A percentile compares a stretch with the other conserved stretches of the same genome.
These are phyloP conservation scores for Loripinus fragilis DNA, from an alignment of 2,888 invertebrate species.

Conservation along the genomic window DNA sequence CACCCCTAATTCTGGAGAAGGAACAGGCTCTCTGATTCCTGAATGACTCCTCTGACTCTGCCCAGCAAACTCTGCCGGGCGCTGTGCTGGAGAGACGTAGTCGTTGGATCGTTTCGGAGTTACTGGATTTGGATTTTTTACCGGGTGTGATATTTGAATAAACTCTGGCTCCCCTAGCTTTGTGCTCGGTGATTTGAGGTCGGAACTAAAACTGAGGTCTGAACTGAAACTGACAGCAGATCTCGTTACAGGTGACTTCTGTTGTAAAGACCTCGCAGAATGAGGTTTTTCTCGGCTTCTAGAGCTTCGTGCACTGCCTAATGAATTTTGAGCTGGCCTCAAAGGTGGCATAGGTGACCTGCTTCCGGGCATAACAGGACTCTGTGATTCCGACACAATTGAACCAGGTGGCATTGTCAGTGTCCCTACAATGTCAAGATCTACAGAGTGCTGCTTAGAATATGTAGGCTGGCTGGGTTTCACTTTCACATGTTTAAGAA, in stretches of 20 bases:
- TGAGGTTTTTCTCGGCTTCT: constrained; percentile 40
- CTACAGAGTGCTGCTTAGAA: constrained; percentile 48
- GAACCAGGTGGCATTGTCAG: constrained; percentile 51
- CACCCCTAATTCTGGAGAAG: constrained; percentile 57
- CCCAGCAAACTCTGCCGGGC: constrained; percentile 42
- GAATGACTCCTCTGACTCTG: constrained; percentile 43
- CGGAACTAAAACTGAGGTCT: neutral
- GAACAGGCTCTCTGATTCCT: constrained; percentile 62
- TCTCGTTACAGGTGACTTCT: constrained; percentile 41
- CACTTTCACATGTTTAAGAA: constrained; percentile 45
- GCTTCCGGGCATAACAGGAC: constrained; percentile 30
- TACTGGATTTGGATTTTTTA: constrained; percentile 63
- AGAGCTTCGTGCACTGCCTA: constrained; percentile 51
- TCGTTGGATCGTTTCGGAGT: constrained; percentile 46
- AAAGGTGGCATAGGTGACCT: constrained; percentile 36
- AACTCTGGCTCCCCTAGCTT: constrained; percentile 68
- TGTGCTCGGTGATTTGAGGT: constrained; percentile 30
- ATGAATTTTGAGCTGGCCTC: constrained; percentile 31
- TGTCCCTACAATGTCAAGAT: constrained; percentile 57
- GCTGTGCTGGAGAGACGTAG: constrained; percentile 43
- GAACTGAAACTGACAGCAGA: constrained; percentile 35
- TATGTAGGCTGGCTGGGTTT: constrained; percentile 60
- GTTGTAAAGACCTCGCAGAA: constrained; percentile 50
- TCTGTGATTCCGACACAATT: constrained; percentile 28
- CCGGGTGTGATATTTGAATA: constrained; percentile 75